Evolutionary conservation across 1,140 invertebrate genomes (phyloP), one percentile per base, ranked within the genome.

Genomic region (Ips nitidus): DNA sequence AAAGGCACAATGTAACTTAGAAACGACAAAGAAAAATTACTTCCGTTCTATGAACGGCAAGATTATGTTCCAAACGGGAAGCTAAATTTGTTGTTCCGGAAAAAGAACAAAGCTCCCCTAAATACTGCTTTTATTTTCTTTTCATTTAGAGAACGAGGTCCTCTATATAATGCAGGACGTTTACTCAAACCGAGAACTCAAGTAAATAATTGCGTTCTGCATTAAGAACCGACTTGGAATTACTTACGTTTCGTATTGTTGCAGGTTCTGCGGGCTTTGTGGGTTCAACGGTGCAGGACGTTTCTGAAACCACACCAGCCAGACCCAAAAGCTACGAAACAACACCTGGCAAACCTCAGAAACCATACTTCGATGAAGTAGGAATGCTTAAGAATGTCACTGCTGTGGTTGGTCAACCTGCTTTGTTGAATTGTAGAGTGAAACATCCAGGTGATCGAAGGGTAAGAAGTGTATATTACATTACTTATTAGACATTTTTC

Each of bases 401-500:
- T 0, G 87, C 90, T 1, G 89, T 93, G 42, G 90, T 94, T 2
- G 93, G 93, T 2, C 92, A 94, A 81, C 88, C 91, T 2, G 90
- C 91, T 2, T 83, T 92, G 72, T 85, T 95, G 66, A 88, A 89
- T 78, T 95, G 93, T 80, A 85, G 90, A 62, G 92, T 94, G 37
- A 93, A 93, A 78, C 90, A 94, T 82, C 90, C 92, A 65, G 92
- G 91, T 2, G 91, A 95, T 76, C 86, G 92, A 83, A 94, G 92
- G 81, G 94, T 95, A 81, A 90, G 90, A 86, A 22, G 37, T 22
- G 22, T 22, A 22, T 22, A 22, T 22, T 22, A 22, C 22, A 22
- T 22, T 22, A 22, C 22, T 22, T 22, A 22, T 22, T 22, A 22
- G 22, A 0, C 22, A 22, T 22, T 22, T 22, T 22, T 22, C 22